Conservation (phyloP, 1,140 invertebrate species). For the Panonychus citri region DNA sequence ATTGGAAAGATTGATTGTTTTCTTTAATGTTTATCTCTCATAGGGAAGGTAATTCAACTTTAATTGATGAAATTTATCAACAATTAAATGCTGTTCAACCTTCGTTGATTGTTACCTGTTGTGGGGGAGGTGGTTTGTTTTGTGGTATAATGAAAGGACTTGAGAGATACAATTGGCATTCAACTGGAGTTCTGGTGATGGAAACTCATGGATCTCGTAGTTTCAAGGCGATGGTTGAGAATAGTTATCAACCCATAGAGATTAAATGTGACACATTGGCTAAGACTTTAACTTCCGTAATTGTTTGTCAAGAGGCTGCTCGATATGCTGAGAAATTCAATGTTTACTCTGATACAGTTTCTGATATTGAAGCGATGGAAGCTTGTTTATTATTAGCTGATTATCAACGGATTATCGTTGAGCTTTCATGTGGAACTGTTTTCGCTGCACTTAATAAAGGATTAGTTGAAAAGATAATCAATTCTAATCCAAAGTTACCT, state of each 20-base stretch:
- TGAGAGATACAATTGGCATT: neutral
- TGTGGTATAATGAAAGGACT: slow-evolving; percentile 13
- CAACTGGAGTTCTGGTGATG: slow-evolving; percentile 23
- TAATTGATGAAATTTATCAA: slow-evolving; percentile 25
- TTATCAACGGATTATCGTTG: slow-evolving; percentile 27
- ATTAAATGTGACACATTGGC: slow-evolving; percentile 26
- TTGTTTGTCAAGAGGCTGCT: slow-evolving; percentile 20
- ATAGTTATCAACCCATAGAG: slow-evolving; percentile 20
- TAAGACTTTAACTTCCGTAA: slow-evolving; percentile 24
- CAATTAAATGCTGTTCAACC: slow-evolving; percentile 19
- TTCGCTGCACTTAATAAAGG: slow-evolving; percentile 24
- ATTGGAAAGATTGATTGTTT: neutral
- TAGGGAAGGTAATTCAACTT: slow-evolving; percentile 27
- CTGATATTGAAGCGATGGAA: slow-evolving; percentile 27
- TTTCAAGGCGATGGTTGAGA: slow-evolving; percentile 24
- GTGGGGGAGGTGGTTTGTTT: slow-evolving; percentile 29
- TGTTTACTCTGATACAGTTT: slow-evolving; percentile 24
- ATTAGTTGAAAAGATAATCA: slow-evolving; percentile 12
- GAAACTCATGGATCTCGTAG: slow-evolving; percentile 29
- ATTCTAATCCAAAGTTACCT: slow-evolving; percentile 13
- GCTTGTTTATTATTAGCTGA: slow-evolving; percentile 26
- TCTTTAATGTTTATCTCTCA: neutral
- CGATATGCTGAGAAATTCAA: slow-evolving; percentile 17
- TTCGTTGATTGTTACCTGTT: slow-evolving; percentile 26
- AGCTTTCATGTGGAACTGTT: slow-evolving; percentile 29